Evolutionary conservation across 2,113 vertebrate species (phyloP).

Genomic region (Brachypteracias leptosomus): DNA sequence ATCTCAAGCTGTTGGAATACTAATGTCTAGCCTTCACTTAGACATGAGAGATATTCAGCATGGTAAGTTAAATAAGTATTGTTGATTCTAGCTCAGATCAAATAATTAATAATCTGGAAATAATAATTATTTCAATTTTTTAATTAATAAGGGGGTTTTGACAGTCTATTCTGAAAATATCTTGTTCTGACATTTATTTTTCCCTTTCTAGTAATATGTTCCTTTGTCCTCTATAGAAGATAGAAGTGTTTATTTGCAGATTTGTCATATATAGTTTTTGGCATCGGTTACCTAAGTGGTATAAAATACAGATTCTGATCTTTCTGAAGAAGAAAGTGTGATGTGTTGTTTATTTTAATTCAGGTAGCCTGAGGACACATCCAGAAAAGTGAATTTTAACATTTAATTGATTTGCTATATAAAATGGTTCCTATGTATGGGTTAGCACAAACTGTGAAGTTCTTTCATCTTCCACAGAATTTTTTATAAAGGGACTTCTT

Average conservation of each 20-base stretch:
- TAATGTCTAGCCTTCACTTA: slow-evolving; percentile 97
- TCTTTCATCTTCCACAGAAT: background rate
- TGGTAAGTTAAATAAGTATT: slow-evolving; percentile 78
- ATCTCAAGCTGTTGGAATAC: slow-evolving; percentile 96
- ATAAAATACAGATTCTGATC: background rate
- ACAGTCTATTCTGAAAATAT: background rate
- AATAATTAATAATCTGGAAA: background rate
- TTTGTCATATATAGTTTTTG: background rate
- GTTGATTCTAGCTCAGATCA: background rate
- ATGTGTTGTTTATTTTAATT: background rate
- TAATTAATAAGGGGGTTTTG: background rate
- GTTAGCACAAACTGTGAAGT: background rate
- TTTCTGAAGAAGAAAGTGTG: background rate
- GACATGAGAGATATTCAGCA: slow-evolving; percentile 98
- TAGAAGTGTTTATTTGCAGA: background rate
- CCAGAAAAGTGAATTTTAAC: background rate
- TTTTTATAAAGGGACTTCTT: slow-evolving; percentile 6
- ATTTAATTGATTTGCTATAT: slow-evolving; percentile 18
- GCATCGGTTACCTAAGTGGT: background rate
- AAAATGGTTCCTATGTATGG: slow-evolving; percentile 2
- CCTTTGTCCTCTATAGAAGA: background rate
- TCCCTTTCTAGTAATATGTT: background rate
- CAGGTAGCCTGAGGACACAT: background rate
- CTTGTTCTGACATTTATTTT: background rate
- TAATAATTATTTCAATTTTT: background rate